Base-by-base conservation (phyloP, 2,888 invertebrate species). In the Dasypolia templi region DNA sequence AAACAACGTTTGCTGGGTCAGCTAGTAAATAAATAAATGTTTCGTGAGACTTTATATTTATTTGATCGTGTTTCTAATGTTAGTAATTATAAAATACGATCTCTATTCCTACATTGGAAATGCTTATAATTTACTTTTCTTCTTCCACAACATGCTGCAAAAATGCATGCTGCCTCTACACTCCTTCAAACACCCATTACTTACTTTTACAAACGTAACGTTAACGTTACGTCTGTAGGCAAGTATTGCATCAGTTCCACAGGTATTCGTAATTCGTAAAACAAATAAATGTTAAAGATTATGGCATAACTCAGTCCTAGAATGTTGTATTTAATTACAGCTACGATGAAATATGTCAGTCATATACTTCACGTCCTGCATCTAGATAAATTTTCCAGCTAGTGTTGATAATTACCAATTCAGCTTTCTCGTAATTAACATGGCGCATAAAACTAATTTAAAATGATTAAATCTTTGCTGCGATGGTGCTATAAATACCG, bases 321-420 rank as follows among this genome's bases (percentile, higher is more conserved):
- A 79, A 83, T 79, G 80, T 75, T 64, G 83, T 79, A 80, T 83
- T 81, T 81, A 82, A 81, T 81, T 83, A 65, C 64, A 46, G 53
- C 29, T 39, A 63, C 83, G 42, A 68, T 72, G 64, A 81, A 83
- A 75, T 81, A 75, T 65, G 75, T 75, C 67, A 63, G 74, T 35
- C 55, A 65, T 80, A 65, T 80, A 83, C 67, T 61, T 63, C 67
- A 51, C n/a, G 65, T 69, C 68, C 81, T 80, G 68, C 29, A 49
- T 62, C 67, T 67, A 72, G 53, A 75, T 83, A 76, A 22, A 72
- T 83, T 64, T 68, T 65, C 64, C n/a, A 72, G 46, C 22, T 65
- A 66, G 56, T 65, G 49, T 46, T 53, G 64, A 69, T 81, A 82
- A 81, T 80, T 75, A 83, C 63, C 39, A 59, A 80, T 80, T 80